phyloP scores from a whole-genome alignment of 2,797 vertebrate genomes.

The Xyrichtys novacula region DNA sequence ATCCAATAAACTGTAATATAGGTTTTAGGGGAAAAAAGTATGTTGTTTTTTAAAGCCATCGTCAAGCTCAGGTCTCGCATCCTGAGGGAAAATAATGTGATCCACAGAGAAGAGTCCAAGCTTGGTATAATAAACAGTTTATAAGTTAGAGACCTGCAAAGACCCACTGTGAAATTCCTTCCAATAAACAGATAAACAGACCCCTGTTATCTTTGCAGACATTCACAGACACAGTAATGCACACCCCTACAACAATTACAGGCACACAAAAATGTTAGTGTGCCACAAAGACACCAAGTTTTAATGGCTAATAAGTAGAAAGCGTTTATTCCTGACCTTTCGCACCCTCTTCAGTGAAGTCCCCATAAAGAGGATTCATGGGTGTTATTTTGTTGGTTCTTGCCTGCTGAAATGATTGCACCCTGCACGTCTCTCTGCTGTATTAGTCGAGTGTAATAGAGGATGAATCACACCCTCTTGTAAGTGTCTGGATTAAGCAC shows the following conservation, averaged over 20 bases:
- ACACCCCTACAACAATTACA: constrained; percentile 2
- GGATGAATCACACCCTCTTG: constrained; percentile 83
- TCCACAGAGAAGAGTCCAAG: constrained; percentile 11
- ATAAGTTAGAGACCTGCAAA: constrained; percentile 18
- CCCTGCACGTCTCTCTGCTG: constrained; percentile 66
- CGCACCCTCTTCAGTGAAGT: constrained; percentile 57
- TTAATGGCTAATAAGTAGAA: constrained; percentile 74
- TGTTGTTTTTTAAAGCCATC: constrained; percentile 1
- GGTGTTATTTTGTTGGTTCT: constrained; percentile 71
- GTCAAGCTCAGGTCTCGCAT: constrained; percentile 7
- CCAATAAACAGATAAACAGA: constrained; percentile 32
- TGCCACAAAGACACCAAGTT: constrained; percentile 36
- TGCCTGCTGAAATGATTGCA: constrained; percentile 67
- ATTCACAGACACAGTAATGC: constrained; percentile 14
- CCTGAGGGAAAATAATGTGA: constrained; percentile 16
- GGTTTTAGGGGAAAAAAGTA: background rate
- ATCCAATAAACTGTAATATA: background rate
- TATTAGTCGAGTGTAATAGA: constrained; percentile 80
- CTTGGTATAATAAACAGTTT: constrained; percentile 34
- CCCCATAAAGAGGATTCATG: constrained; percentile 78
- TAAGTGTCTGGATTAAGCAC: constrained; percentile 85
- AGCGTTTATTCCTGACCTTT: constrained; percentile 70
- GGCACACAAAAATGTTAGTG: background rate
- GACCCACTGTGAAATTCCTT: constrained; percentile 9
- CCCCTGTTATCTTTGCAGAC: constrained; percentile 22